Conservation (phyloP, 1,140 invertebrate species). For the Neodiprion fabricii region DNA sequence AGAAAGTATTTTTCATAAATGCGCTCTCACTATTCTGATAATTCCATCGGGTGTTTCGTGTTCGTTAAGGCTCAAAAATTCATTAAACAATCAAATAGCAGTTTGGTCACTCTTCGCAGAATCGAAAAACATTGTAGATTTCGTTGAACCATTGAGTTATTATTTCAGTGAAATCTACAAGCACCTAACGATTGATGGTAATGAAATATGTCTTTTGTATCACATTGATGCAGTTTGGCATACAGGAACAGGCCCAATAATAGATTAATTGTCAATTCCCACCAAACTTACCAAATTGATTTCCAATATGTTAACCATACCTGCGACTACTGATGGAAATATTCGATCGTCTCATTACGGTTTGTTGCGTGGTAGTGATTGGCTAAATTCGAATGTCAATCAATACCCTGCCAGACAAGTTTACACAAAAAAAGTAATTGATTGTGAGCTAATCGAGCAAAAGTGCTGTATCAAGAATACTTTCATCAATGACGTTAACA, state of each 20-base stretch:
- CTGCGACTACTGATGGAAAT: not conserved
- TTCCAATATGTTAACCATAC: not conserved
- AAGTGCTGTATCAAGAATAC: not conserved
- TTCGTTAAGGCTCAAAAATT: not conserved
- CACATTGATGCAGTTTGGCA: not conserved
- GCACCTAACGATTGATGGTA: not conserved
- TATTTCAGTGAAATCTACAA: conserved; percentile 1
- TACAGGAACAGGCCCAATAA: not conserved
- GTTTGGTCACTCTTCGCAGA: not conserved
- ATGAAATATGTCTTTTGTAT: not conserved
- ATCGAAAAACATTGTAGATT: not conserved
- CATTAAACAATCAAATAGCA: not conserved
- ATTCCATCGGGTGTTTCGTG: not conserved
- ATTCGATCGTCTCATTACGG: not conserved
- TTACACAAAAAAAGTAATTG: not conserved
- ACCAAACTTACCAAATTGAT: not conserved
- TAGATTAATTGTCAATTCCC: not conserved
- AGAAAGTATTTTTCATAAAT: not conserved
- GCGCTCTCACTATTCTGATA: not conserved
- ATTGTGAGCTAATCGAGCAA: not conserved
- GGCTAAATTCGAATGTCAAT: not conserved
- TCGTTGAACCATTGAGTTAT: not conserved
- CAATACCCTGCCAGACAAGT: not conserved
- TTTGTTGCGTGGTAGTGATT: not conserved
- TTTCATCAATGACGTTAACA: not conserved